phyloP scores from a whole-genome alignment of 2,113 vertebrate species.

The Oryzias woworae region DNA sequence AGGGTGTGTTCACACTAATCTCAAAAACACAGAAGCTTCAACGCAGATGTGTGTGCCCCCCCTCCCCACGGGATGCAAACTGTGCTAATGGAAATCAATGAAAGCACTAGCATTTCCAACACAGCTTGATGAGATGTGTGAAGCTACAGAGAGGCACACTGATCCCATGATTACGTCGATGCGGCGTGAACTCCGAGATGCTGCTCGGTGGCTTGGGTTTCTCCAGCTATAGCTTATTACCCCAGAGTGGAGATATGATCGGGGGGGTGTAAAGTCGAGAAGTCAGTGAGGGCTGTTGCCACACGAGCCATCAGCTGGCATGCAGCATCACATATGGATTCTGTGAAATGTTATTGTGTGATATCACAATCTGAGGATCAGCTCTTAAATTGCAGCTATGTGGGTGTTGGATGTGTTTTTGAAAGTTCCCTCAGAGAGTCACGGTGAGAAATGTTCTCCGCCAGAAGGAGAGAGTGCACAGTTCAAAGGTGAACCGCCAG shows the following conservation, averaged over 20 bases:
- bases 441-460: conserved; percentile 57
- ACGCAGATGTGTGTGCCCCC: no score
- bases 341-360: conserved; percentile 45
- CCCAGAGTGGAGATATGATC: no score
- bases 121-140: conserved; percentile 68
- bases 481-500: conserved; percentile 51
- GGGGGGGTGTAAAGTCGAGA: no score
- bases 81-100: conserved; percentile 75
- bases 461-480: conserved; percentile 46
- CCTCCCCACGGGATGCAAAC: conserved; percentile 43
- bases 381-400: conserved; percentile 58
- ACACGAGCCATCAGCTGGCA: conserved; percentile 34
- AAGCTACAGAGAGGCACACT: conserved; percentile 58
- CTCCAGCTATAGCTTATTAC: no score
- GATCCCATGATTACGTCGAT: conserved; percentile 48
- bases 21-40: conserved; percentile 18
- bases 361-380: conserved; percentile 46
- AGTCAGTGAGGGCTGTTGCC: conserved; percentile 6
- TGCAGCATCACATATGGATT: conserved; percentile 17
- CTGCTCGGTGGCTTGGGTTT: not conserved
- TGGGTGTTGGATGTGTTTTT: conserved; percentile 70
- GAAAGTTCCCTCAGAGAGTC: conserved; percentile 49
- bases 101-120: conserved; percentile 71
- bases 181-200: conserved; percentile 22
- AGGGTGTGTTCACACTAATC: conserved; percentile 18